Evolutionary conservation across 2,888 invertebrate species (phyloP).

Genomic region (Masnerella sp.): DNA sequence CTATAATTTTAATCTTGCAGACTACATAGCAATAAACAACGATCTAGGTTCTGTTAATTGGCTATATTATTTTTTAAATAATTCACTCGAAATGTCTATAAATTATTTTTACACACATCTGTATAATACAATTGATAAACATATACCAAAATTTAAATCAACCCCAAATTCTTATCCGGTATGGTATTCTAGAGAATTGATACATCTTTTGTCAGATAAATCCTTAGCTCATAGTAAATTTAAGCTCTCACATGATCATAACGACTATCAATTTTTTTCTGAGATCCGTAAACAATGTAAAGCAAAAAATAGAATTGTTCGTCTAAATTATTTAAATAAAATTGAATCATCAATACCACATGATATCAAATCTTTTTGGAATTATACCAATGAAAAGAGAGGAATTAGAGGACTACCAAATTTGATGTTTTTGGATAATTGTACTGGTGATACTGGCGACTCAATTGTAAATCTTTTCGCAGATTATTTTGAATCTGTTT

Average conservation of each 20-base stretch:
- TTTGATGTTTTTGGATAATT: background rate
- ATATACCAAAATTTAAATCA: background rate
- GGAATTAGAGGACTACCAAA: background rate
- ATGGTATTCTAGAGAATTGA: conserved; percentile 8
- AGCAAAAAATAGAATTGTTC: background rate
- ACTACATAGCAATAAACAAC: background rate
- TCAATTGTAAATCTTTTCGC: conserved; percentile 7
- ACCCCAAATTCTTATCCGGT: background rate
- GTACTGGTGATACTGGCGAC: background rate
- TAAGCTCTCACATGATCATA: background rate
- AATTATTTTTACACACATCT: background rate
- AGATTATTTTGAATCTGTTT: conserved; percentile 11
- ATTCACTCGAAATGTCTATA: background rate
- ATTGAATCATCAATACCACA: background rate
- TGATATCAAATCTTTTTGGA: background rate
- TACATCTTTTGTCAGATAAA: background rate
- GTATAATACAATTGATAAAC: background rate
- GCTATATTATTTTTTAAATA: background rate
- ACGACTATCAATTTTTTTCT: background rate
- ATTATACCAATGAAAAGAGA: background rate
- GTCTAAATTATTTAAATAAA: background rate
- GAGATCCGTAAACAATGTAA: conserved; percentile 1
- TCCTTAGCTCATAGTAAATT: background rate
- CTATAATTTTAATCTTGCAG: background rate
- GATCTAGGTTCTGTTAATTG: background rate